Percentiles rank a stretch among this genome's conserved stretches.
Conservation (phyloP, 2,113 vertebrate species). For the Strix aluco region DNA sequence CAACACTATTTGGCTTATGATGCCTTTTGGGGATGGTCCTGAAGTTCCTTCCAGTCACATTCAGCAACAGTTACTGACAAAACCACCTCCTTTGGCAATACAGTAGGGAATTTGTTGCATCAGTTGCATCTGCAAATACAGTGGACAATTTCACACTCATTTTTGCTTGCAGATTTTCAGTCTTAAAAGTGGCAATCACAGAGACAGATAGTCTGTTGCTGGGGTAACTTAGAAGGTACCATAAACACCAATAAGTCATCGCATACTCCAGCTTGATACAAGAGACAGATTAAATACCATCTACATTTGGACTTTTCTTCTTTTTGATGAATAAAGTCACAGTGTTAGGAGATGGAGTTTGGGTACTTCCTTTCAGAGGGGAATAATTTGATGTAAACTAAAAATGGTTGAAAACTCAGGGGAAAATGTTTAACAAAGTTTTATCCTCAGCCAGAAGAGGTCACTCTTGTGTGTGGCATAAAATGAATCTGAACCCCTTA, state of each 20-base stretch:
- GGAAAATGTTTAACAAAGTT: neutral
- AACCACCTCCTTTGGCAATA: neutral
- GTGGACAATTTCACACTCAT: neutral
- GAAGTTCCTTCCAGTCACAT: neutral
- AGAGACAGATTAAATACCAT: neutral
- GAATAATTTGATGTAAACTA: neutral
- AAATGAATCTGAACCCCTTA: neutral
- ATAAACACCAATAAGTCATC: neutral
- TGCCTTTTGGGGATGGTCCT: neutral
- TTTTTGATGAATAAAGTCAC: neutral
- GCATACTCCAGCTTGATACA: neutral
- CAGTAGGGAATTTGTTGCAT: neutral
- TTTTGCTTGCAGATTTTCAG: neutral
- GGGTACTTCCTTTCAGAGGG: neutral
- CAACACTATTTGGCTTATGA: neutral
- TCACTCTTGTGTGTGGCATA: constrained; percentile 20
- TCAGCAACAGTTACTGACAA: neutral
- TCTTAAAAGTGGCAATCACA: neutral
- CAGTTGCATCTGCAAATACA: neutral
- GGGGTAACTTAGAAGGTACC: neutral
- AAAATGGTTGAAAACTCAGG: neutral
- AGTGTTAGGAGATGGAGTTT: neutral
- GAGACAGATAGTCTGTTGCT: neutral
- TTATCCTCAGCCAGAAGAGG: constrained; percentile 50
- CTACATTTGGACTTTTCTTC: neutral